These are phyloP conservation scores for Panthera uncia DNA, from an alignment of 2,113 vertebrate genomes.

Conservation along the genomic window DNA sequence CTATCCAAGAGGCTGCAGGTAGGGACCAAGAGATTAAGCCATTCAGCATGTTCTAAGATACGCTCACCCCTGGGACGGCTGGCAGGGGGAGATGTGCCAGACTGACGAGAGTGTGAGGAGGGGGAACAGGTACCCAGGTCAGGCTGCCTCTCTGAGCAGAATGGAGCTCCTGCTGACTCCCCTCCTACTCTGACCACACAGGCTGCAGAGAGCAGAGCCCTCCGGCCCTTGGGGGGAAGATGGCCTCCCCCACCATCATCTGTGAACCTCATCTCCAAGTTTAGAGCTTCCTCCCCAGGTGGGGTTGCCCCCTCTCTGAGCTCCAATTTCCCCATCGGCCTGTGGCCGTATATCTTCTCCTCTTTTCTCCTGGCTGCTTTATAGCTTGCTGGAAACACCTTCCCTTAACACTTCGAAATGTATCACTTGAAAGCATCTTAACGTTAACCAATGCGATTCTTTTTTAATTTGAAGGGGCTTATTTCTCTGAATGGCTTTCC, in stretches of 20 bases:
- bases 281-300: slow-evolving; percentile 77
- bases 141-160: background rate
- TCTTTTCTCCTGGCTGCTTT: slow-evolving; percentile 83
- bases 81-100: background rate
- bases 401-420: slow-evolving; percentile 83
- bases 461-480: slow-evolving; percentile 86
- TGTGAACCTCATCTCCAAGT: slow-evolving; percentile 74
- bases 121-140: background rate
- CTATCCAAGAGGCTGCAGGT: background rate
- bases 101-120: background rate
- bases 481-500: slow-evolving; percentile 84
- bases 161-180: background rate
- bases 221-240: slow-evolving; percentile 31
- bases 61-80: background rate
- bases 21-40: background rate
- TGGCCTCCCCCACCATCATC: slow-evolving; percentile 33
- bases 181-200: slow-evolving; percentile 51
- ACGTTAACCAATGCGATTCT: slow-evolving; percentile 81
- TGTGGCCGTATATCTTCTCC: slow-evolving; percentile 80
- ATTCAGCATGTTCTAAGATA: background rate
- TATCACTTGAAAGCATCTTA: slow-evolving; percentile 85
- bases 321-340: slow-evolving; percentile 83
- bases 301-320: slow-evolving; percentile 75
- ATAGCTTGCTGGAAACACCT: slow-evolving; percentile 83
- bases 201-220: slow-evolving; percentile 10